Conservation (phyloP, 2,888 invertebrate species). For the Myopa tessellatipennis region DNA sequence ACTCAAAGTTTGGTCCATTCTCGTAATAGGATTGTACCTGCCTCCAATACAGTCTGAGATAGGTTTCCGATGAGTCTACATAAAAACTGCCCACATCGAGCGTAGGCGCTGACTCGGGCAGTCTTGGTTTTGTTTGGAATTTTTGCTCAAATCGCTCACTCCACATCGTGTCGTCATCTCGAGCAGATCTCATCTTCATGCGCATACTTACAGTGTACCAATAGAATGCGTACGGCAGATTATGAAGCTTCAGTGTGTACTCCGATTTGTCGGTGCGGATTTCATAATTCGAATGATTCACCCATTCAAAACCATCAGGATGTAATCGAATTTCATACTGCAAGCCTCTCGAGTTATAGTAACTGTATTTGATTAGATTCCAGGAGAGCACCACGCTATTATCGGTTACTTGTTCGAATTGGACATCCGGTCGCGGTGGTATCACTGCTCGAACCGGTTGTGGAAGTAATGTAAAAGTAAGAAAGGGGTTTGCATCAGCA, state of each 20-base stretch:
- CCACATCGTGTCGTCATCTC: slow-evolving; percentile 74
- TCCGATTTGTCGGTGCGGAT: slow-evolving; percentile 45
- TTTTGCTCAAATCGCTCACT: slow-evolving; percentile 74
- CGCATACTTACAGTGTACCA: slow-evolving; percentile 72
- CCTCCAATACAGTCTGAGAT: slow-evolving; percentile 83
- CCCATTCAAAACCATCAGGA: slow-evolving; percentile 48
- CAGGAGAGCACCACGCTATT: slow-evolving; percentile 52
- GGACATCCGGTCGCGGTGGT: slow-evolving; percentile 52
- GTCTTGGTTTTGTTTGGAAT: slow-evolving; percentile 70
- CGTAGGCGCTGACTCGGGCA: slow-evolving; percentile 75
- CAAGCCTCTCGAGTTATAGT: slow-evolving; percentile 50
- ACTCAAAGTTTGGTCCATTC: slow-evolving; percentile 80
- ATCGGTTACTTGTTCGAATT: slow-evolving; percentile 49
- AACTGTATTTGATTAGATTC: slow-evolving; percentile 50
- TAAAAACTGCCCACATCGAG: slow-evolving; percentile 80
- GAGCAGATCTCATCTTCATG: slow-evolving; percentile 71
- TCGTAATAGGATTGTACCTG: slow-evolving; percentile 75
- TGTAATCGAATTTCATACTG: slow-evolving; percentile 51
- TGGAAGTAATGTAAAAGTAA: too few relatives aligned
- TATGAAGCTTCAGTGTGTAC: slow-evolving; percentile 43
- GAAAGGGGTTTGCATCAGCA: not conserved
- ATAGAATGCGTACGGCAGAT: slow-evolving; percentile 48
- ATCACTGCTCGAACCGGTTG: slow-evolving; percentile 47
- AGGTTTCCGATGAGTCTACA: slow-evolving; percentile 71
- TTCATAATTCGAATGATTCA: slow-evolving; percentile 43